Evolutionary conservation across 2,888 invertebrate species (phyloP), one percentile per base, ranked within the genome.

Genomic region (Drosophila conformis): DNA sequence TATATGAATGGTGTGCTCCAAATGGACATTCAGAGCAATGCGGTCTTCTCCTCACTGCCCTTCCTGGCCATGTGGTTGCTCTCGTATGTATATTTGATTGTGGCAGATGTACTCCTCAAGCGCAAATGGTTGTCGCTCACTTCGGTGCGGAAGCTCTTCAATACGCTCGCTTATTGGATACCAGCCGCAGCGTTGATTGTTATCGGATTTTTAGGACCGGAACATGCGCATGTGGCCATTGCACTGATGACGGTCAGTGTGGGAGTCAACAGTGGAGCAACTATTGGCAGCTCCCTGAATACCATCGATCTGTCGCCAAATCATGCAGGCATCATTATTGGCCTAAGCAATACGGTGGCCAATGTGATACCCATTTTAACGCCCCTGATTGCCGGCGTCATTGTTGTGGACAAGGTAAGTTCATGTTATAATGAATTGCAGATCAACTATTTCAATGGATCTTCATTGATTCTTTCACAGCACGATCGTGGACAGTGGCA

Each of bases 271-370:
- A 83, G 82, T 29, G 90, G 90, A 1, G 79, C 86, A 2, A 91
- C 91, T 6, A 87, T 91, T 15, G 91, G 96, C 94, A 27, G 89
- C 48, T 75, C 81, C 2, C 63, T 95, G 94, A 89, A 94, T 94
- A 6, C 73, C 94, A 95, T 96, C 73, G 96, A 96, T 88, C 93
- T 96, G 48, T 94, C 96, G 13, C 95, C 96, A 1, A 95, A 95
- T 78, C 95, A 95, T 81, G 95, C 96, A 1, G 95, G 95, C 5
- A 94, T 94, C 7, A 89, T 96, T 40, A 95, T 96, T 95, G 96
- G 95, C 0, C 94, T 96, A 54, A 95, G 95, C 2, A 96, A 95
- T 87, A 94, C 94, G 5, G 91, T 94, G 13, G 94, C 95, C 0
- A 95, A 95, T 80, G 89, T 95, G 38, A 94, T 95, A 65, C 95